phyloP scores from a whole-genome alignment of 2,888 invertebrate species.

The Pristionchus arcanus region DNA sequence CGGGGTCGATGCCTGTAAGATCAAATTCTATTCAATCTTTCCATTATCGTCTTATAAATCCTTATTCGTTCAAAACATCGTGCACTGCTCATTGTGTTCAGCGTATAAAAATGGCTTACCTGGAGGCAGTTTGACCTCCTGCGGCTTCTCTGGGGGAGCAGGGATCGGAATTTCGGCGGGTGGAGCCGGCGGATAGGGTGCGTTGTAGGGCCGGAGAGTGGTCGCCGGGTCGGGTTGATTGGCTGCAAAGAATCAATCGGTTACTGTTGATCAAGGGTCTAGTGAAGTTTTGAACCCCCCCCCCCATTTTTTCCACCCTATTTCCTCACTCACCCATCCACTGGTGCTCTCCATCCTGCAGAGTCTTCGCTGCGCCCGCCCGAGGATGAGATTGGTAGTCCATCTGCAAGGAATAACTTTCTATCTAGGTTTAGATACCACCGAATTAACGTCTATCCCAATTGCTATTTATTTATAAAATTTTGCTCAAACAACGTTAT shows the following conservation, averaged over 20 bases:
- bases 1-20: constrained; percentile 45
- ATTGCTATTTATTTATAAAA: no score
- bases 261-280: background rate
- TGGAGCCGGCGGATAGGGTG: constrained; percentile 2
- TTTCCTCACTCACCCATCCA: background rate
- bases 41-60: background rate
- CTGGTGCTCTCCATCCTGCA: constrained; percentile 15
- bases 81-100: no score
- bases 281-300: background rate
- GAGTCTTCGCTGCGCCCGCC: constrained; percentile 30
- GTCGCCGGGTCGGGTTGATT: background rate
- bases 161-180: background rate
- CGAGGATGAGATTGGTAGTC: constrained; percentile 44
- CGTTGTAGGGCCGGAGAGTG: constrained; percentile 19
- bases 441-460: background rate
- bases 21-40: background rate
- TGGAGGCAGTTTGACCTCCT: constrained; percentile 20
- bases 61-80: no score
- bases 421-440: background rate
- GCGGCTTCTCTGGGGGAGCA: background rate
- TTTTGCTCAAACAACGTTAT: no score
- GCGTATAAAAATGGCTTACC: background rate
- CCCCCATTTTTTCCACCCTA: background rate
- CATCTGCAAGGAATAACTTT: background rate
- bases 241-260: background rate